A percentile compares a stretch with the other conserved stretches of the same genome.
Conservation (phyloP, 2,113 vertebrate genomes). For the Gallinago jamesoni region DNA sequence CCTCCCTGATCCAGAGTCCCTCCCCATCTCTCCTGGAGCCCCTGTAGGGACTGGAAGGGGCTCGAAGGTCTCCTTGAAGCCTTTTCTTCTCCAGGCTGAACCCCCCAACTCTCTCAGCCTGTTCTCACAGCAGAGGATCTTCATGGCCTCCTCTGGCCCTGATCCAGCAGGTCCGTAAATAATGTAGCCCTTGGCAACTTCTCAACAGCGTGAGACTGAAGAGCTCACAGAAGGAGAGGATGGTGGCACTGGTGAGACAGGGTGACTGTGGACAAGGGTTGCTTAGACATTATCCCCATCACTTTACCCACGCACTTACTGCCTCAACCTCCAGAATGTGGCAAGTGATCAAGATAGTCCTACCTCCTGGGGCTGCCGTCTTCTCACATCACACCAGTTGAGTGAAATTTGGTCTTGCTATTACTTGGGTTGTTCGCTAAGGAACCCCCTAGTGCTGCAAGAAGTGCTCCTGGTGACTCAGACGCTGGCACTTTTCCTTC, state of each 20-base stretch:
- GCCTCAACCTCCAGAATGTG: not conserved
- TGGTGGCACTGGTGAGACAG: not conserved
- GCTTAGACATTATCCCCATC: not conserved
- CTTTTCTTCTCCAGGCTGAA: not conserved
- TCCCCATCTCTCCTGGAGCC: too few relatives aligned
- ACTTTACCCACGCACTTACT: fast-evolving
- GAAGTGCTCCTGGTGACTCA: not conserved
- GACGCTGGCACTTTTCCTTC: not conserved
- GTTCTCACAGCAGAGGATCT: not conserved
- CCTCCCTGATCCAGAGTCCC: too few relatives aligned
- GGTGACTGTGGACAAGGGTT: fast-evolving
- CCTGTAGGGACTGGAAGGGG: too few relatives aligned
- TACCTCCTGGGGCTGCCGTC: not conserved
- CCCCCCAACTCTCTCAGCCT: not conserved
- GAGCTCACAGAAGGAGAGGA: not conserved
- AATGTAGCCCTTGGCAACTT: not conserved
- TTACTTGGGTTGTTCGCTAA: not conserved
- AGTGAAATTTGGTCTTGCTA: not conserved
- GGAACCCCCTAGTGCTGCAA: not conserved
- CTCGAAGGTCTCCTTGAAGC: not conserved
- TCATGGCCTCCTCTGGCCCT: not conserved
- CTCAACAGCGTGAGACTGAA: not conserved
- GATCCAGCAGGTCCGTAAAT: not conserved
- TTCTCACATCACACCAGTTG: not conserved
- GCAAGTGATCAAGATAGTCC: not conserved